Conservation (phyloP, 2,113 vertebrate species). For the Sapayoa aenigma region DNA sequence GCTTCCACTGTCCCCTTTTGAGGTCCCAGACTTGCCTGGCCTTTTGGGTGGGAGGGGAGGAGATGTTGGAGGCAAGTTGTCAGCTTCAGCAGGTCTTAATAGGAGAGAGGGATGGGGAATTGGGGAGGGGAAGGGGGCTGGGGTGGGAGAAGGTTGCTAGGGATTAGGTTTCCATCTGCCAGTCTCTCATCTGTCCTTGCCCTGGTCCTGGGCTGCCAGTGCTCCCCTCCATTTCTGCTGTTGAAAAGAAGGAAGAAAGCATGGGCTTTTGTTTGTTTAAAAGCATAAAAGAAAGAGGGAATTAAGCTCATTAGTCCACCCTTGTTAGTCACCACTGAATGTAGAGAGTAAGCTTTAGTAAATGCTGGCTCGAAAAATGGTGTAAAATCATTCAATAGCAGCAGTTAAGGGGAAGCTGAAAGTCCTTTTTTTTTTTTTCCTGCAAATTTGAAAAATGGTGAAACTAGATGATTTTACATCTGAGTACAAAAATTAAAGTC, state of each 20-base stretch:
- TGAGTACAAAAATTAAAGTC: not conserved
- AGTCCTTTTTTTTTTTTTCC: not conserved
- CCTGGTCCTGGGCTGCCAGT: not conserved
- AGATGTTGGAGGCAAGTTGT: not conserved
- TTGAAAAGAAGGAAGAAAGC: slow-evolving; percentile 39
- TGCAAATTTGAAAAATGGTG: not conserved
- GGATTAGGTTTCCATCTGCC: slow-evolving; percentile 65
- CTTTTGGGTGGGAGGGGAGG: not conserved
- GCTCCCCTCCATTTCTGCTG: slow-evolving; percentile 16
- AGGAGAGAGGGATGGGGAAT: not conserved
- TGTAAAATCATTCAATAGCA: not conserved
- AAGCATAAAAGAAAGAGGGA: slow-evolving; percentile 48
- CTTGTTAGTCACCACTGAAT: slow-evolving; percentile 35
- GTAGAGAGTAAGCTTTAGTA: slow-evolving; percentile 17
- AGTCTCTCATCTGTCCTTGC: slow-evolving; percentile 21
- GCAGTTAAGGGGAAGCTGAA: not conserved
- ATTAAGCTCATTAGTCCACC: slow-evolving; percentile 56
- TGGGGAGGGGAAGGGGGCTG: not conserved
- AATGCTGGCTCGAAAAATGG: not conserved
- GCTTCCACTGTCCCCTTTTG: not conserved
- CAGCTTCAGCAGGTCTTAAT: not conserved
- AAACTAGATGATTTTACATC: not conserved
- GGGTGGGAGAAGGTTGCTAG: slow-evolving; percentile 31
- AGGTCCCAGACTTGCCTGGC: not conserved
- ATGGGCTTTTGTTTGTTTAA: slow-evolving; percentile 50